These are phyloP conservation scores for Rhagonycha lutea DNA, from an alignment of 2,888 invertebrate genomes.

Conservation along the genomic window DNA sequence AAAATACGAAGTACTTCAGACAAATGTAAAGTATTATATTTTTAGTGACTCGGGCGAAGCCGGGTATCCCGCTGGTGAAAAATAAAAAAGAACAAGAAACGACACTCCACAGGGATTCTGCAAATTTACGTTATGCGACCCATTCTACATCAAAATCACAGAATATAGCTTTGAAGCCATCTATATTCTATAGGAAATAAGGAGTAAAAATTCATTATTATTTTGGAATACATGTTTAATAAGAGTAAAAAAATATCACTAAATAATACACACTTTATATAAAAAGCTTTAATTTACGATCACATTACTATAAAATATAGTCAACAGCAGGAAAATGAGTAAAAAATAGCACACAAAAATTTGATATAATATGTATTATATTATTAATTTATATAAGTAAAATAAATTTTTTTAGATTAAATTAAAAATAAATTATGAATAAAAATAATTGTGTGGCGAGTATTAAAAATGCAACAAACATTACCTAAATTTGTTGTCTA, in stretches of 20 bases:
- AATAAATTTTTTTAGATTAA: not conserved
- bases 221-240: constrained; percentile 53
- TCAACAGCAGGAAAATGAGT: constrained; percentile 41
- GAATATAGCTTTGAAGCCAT: too few relatives aligned
- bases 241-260: constrained; percentile 56
- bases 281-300: constrained; percentile 54
- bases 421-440: constrained; percentile 5
- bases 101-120: too few relatives aligned
- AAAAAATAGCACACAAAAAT: constrained; percentile 29
- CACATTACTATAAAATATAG: constrained; percentile 52
- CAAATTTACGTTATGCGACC: too few relatives aligned
- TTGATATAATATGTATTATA: constrained; percentile 2
- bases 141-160: too few relatives aligned
- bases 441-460: constrained; percentile 2
- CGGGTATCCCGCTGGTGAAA: too few relatives aligned
- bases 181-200: not conserved
- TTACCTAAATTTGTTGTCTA: constrained; percentile 13
- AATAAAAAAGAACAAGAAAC: too few relatives aligned
- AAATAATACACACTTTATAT: constrained; percentile 54
- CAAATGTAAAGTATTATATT: too few relatives aligned
- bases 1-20: too few relatives aligned
- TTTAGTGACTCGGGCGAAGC: too few relatives aligned
- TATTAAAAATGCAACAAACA: constrained; percentile 13
- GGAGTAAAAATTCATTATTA: not conserved
- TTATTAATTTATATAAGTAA: not conserved